Evolutionary conservation across 1,140 invertebrate genomes (phyloP).

Genomic region (Drosophila prosaltans): DNA sequence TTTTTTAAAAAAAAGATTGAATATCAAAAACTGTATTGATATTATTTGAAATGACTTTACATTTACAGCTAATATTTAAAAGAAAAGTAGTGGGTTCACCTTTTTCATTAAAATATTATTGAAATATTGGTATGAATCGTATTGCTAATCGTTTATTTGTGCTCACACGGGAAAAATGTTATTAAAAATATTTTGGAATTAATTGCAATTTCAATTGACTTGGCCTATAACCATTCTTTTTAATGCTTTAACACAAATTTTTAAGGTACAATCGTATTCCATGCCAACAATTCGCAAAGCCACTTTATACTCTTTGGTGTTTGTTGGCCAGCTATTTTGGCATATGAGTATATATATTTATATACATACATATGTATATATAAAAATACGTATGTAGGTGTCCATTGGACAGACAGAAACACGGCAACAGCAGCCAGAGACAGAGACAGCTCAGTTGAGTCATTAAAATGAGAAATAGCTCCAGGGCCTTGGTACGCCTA

Average conservation of each 20-base stretch:
- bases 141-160: no score
- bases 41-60: no score
- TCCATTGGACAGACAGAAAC: constrained; percentile 40
- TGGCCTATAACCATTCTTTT: no score
- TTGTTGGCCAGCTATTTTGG: constrained; percentile 6
- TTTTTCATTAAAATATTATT: no score
- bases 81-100: no score
- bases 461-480: constrained; percentile 80
- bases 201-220: no score
- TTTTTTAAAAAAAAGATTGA: no score
- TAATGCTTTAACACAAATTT: not conserved
- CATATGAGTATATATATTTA: not conserved
- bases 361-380: not conserved
- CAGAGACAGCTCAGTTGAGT: constrained; percentile 68
- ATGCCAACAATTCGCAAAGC: not conserved
- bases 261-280: not conserved
- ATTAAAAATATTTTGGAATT: no score
- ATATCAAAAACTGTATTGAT: no score
- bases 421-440: constrained; percentile 18
- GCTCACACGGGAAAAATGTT: no score
- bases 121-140: no score
- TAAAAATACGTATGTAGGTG: not conserved
- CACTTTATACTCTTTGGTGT: not conserved
- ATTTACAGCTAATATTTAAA: no score
- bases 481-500: constrained; percentile 52